A percentile compares a stretch with the other conserved stretches of the same genome.
These are phyloP conservation scores for Microtus ochrogaster DNA, from an alignment of 2,113 vertebrate species.

Conservation along the genomic window DNA sequence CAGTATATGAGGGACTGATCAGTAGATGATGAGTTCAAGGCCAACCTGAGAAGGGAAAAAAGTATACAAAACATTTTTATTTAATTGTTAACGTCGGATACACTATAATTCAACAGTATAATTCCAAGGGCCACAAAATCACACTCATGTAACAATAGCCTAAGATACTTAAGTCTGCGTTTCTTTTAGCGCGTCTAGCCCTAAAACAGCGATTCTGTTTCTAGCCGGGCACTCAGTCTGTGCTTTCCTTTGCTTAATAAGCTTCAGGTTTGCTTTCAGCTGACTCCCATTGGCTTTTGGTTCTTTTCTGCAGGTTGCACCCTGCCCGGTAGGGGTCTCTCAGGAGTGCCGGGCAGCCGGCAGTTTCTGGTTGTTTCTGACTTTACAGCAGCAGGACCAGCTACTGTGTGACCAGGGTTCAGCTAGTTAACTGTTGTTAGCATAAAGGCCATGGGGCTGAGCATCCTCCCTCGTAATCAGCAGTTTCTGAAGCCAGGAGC, in stretches of 20 bases:
- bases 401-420: not conserved
- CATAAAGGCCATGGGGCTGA: not conserved
- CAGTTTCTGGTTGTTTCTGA: not conserved
- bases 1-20: not conserved
- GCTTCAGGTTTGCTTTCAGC: not conserved
- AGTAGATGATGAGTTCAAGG: not conserved
- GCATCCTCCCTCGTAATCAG: not conserved
- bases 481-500: not conserved
- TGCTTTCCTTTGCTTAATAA: not conserved
- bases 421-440: not conserved
- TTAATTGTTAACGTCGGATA: not conserved
- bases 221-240: not conserved
- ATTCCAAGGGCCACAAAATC: not conserved
- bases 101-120: not conserved
- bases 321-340: not conserved
- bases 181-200: not conserved
- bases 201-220: not conserved
- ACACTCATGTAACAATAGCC: not conserved
- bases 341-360: fast-evolving
- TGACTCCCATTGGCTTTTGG: too few species aligned
- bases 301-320: not conserved
- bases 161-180: not conserved
- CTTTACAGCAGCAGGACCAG: not conserved
- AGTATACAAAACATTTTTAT: too few species aligned
- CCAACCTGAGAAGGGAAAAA: not conserved